Base-by-base conservation (phyloP, 2,888 invertebrate species). In the Dicyrtoma fusca region DNA sequence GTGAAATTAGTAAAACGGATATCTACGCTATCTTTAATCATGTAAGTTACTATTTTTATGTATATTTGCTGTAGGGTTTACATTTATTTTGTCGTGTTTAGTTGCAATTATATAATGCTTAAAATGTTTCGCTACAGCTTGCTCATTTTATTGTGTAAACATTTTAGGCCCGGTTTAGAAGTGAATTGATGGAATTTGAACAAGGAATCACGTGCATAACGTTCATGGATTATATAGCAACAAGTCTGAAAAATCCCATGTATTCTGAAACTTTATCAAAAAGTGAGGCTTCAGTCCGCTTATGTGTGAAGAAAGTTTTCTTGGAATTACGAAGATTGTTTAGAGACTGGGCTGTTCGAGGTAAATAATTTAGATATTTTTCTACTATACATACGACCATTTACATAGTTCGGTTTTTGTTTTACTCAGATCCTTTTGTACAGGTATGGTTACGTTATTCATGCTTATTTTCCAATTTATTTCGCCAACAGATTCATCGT, bases 251-350 rank as follows among this genome's bases (percentile, higher is more conserved):
- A 21, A 79, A 79, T 65, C 77, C 79, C 5, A 42, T 79, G n/a
- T 79, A 77, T 26, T 51, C 62, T 21, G 76, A 77, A 19, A 44
- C 51, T 26, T 74, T 68, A 51, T 64, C 53, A 10, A 74, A 68
- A 23, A 62, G 69, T 23, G 53, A 63, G 13, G 75, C 68, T 34
- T 72, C 69, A 4, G 45, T 76, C 53, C 72, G 73, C 14, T 11
- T 17, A 2, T 19, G n/a, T 5, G 62, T 79, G 3, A 68, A 76
- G 51, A 79, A 76, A 45, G 57, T 78, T 21, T 70, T 79, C 68
- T 14, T 73, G n/a, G 78, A 79, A 26, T 74, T 79, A 34, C 75
- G 77, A 45, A 75, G 70, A 42, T 69, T 77, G 14, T 51, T 79
- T 25, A 74, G 72, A 17, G 61, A 68, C 14, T 79, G 79, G 79